Conservation (phyloP, 2,888 invertebrate species). For the Temnothorax rugatulus region DNA sequence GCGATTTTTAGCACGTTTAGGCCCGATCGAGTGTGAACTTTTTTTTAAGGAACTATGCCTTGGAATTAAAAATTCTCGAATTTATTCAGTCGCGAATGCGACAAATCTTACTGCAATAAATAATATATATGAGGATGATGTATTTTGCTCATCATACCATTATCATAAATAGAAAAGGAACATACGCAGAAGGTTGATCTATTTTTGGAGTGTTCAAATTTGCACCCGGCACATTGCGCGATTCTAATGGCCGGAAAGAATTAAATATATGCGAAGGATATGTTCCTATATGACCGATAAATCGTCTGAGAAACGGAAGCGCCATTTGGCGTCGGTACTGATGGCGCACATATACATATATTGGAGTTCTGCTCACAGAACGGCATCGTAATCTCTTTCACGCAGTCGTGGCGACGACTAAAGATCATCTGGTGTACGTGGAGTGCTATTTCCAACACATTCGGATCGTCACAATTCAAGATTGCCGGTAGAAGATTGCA, state of each 20-base stretch:
- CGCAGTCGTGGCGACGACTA: constrained; percentile 78
- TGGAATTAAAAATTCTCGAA: constrained; percentile 3
- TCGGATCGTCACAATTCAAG: constrained; percentile 71
- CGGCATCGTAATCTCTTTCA: constrained; percentile 80
- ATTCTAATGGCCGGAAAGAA: background rate
- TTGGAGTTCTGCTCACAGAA: constrained; percentile 44
- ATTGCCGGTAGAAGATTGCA: constrained; percentile 77
- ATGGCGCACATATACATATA: background rate
- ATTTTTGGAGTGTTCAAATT: background rate
- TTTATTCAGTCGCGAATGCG: background rate
- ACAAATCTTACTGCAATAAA: background rate
- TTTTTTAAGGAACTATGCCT: background rate
- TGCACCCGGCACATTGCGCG: background rate
- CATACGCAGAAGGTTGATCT: background rate
- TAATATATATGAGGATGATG: background rate
- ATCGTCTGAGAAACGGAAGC: constrained; percentile 66
- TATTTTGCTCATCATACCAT: background rate
- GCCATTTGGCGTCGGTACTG: constrained; percentile 21
- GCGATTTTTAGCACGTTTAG: background rate
- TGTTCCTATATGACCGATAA: background rate
- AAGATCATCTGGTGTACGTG: constrained; percentile 77
- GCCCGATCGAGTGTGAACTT: background rate
- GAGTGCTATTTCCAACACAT: constrained; percentile 61
- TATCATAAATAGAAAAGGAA: background rate
- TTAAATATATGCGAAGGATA: background rate